Base-by-base conservation (phyloP, 2,888 invertebrate genomes). In the Troglohyphantes excavatus region DNA sequence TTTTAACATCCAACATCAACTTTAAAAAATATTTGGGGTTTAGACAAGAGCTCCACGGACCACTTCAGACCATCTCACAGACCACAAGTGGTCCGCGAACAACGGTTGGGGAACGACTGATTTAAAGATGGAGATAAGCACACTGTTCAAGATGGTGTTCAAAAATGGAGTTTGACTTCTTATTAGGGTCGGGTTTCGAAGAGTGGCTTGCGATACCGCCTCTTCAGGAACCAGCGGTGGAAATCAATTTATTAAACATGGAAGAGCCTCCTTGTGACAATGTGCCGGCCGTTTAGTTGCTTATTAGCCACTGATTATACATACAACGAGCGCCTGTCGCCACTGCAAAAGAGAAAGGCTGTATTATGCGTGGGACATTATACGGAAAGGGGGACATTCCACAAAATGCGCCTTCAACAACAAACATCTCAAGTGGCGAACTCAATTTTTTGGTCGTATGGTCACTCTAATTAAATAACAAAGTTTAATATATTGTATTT, bases 201-300 rank as follows among this genome's bases (percentile, higher is more conserved):
- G 17, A 26, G 7, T 21, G 39, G 26, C 39, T 2, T 19, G 61
- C 19, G 27, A n/a, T 17, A 17, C 19, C 29, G n/a, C 33, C 19
- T 13, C n/a, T 33, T 27, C 11, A 17, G 21, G 11, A 63, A 23
- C 39, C 39, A 17, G 46, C n/a, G 6, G 26, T 23, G 63, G 78
- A 78, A 78, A 78, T 78, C 78, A 78, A 78, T 78, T 78, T 78
- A 78, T 78, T 78, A 78, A 65, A 65, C 78, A 65, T 43, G 21
- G 78, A 65, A 63, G 65, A 78, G 39, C 26, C 43, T 78, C 63
- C 13, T 23, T 78, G 78, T 78, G 63, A 78, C 63, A 26, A 43
- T 78, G 27, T 78, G 39, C 78, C 43, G 63, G 78, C 75, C 63
- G 63, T 65, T 78, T 65, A 78, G 78, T 43, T 23, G 65, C 78